These are phyloP conservation scores for Acanthopagrus latus DNA, from an alignment of 2,797 vertebrate species.

Conservation along the genomic window DNA sequence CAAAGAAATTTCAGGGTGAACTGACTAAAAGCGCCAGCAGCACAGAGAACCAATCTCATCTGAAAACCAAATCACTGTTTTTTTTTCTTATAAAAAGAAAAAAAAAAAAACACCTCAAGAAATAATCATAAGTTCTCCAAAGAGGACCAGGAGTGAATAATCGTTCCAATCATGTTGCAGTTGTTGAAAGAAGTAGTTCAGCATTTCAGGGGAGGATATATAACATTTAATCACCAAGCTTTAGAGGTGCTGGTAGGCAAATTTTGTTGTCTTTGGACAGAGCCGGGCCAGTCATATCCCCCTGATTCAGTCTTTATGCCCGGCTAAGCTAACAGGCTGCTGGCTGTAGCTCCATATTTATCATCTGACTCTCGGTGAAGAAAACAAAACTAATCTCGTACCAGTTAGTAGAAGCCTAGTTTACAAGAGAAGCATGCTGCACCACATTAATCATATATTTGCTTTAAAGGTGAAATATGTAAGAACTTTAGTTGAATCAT, in stretches of 20 bases:
- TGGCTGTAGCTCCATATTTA: neutral
- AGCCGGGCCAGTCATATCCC: neutral
- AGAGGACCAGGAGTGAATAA: neutral
- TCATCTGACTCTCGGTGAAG: neutral
- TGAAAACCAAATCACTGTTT: neutral
- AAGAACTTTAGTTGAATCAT: too few relatives aligned
- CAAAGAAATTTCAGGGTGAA: neutral
- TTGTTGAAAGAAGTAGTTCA: neutral
- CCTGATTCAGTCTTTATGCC: neutral
- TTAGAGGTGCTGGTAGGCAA: neutral
- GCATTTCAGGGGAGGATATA: neutral
- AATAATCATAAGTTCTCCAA: neutral
- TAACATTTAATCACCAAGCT: neutral
- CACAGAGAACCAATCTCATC: neutral
- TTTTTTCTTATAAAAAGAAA: too few relatives aligned
- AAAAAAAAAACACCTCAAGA: neutral
- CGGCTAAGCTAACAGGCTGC: neutral
- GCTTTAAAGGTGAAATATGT: too few relatives aligned
- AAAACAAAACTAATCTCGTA: neutral
- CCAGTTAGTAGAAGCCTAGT: neutral
- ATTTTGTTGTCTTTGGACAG: neutral
- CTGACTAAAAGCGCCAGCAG: constrained; percentile 11
- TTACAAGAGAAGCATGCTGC: neutral
- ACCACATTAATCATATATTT: neutral
- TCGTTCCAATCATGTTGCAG: neutral